Evolutionary conservation across 2,113 vertebrate species (phyloP).

Genomic region (Neogobius melanostomus): DNA sequence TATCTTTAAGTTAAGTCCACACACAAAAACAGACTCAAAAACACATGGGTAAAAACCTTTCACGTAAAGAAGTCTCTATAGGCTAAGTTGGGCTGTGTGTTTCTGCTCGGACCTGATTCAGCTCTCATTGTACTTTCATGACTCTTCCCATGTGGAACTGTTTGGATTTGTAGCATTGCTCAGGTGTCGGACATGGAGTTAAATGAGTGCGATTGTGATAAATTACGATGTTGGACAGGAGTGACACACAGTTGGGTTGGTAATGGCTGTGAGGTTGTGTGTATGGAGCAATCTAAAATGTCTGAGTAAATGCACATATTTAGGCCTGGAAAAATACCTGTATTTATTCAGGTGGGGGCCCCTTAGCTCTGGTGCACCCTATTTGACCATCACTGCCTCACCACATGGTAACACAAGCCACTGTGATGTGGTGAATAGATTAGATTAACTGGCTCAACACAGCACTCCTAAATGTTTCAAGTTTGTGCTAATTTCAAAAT

Average conservation of each 20-base stretch:
- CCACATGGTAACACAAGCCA: slow-evolving; percentile 45
- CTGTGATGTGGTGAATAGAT: slow-evolving; percentile 59
- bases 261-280: slow-evolving; percentile 63
- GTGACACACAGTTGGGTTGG: slow-evolving; percentile 71
- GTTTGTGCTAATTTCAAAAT: slow-evolving; percentile 37
- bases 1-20: background rate
- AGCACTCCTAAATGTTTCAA: slow-evolving; percentile 37
- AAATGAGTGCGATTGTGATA: slow-evolving; percentile 76
- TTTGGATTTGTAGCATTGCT: slow-evolving; percentile 63
- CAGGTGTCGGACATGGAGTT: slow-evolving; percentile 62
- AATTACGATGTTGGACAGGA: slow-evolving; percentile 74
- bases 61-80: slow-evolving; percentile 3
- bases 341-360: slow-evolving; percentile 80
- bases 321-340: slow-evolving; percentile 77
- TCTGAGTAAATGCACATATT: slow-evolving; percentile 79
- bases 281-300: slow-evolving; percentile 69
- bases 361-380: slow-evolving; percentile 41
- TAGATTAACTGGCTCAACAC: slow-evolving; percentile 39
- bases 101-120: slow-evolving; percentile 39
- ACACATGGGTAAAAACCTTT: background rate
- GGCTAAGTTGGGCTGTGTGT: slow-evolving; percentile 19
- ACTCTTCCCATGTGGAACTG: slow-evolving; percentile 73
- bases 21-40: background rate
- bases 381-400: slow-evolving; percentile 60
- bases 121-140: slow-evolving; percentile 67